Percentiles rank a stretch among this genome's conserved stretches.
Evolutionary conservation across 2,797 vertebrate species (phyloP).

Genomic region (Lutjanus argentimaculatus): DNA sequence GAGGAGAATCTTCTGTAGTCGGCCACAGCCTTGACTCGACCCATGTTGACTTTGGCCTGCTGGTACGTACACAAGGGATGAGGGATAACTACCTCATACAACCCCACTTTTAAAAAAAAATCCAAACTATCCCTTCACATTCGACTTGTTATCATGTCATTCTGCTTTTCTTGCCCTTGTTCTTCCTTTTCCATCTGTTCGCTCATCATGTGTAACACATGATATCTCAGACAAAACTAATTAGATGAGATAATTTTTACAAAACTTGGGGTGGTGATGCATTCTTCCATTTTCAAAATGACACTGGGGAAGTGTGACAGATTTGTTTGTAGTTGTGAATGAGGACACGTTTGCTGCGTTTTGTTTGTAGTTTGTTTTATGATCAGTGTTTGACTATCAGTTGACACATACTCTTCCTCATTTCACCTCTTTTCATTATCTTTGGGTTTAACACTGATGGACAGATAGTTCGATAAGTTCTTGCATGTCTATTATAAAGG

Average conservation of each 20-base stretch:
- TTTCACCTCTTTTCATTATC: background rate
- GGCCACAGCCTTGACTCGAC: conserved; percentile 84
- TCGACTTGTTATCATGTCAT: too few relatives aligned
- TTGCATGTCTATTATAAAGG: conserved; percentile 5
- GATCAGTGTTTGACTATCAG: conserved; percentile 1
- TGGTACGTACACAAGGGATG: conserved; percentile 80
- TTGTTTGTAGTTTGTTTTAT: conserved; percentile 10
- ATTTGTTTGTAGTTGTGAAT: conserved; percentile 19
- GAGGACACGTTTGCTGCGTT: conserved; percentile 10
- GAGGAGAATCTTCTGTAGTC: conserved; percentile 88
- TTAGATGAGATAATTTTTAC: background rate
- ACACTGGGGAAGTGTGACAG: background rate
- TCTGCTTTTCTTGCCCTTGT: too few relatives aligned
- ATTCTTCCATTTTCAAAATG: background rate
- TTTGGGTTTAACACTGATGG: background rate
- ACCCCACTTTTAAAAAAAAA: background rate
- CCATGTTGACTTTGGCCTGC: conserved; percentile 87
- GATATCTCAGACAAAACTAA: background rate
- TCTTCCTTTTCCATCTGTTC: too few relatives aligned
- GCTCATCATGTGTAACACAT: too few relatives aligned
- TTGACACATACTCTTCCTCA: background rate
- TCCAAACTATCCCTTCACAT: background rate
- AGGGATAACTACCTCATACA: too few relatives aligned
- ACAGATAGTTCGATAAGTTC: background rate
- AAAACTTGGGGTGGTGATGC: background rate